Conservation (phyloP, 2,888 invertebrate genomes). For the Linnaemya vulpina region DNA sequence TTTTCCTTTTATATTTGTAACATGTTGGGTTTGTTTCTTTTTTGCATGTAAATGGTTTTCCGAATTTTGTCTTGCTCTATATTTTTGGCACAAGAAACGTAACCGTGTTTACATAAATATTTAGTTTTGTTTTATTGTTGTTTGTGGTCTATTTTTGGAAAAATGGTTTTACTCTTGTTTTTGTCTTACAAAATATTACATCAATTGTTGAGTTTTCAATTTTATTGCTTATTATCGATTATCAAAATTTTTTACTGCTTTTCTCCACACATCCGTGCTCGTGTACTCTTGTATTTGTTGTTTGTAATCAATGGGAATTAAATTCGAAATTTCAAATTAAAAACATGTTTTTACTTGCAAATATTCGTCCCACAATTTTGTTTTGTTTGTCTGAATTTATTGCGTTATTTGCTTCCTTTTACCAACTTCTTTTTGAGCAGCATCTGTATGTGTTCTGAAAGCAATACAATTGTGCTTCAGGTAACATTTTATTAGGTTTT, state of each 20-base stretch:
- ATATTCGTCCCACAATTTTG: not conserved
- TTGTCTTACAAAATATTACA: not conserved
- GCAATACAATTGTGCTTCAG: too few relatives aligned
- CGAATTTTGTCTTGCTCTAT: conserved; percentile 29
- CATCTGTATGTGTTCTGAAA: not conserved
- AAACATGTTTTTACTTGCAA: too few relatives aligned
- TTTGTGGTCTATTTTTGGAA: conserved; percentile 12
- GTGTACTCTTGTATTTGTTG: conserved; percentile 8
- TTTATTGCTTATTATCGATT: conserved; percentile 46
- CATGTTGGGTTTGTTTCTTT: conserved; percentile 17
- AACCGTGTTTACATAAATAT: conserved; percentile 7
- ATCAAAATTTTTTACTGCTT: conserved; percentile 60
- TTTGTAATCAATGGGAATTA: conserved; percentile 75
- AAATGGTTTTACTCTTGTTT: not conserved
- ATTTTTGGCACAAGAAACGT: conserved; percentile 43
- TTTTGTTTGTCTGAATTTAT: not conserved
- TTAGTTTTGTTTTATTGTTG: conserved; percentile 15
- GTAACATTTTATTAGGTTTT: too few relatives aligned
- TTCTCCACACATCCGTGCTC: not conserved
- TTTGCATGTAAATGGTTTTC: not conserved
- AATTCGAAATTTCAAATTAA: conserved; percentile 69
- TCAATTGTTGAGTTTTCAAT: conserved; percentile 23
- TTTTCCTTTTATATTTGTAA: conserved; percentile 32
- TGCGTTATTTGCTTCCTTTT: conserved; percentile 3
- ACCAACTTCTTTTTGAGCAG: not conserved